Evolutionary conservation across 2,113 vertebrate genomes (phyloP).

Genomic region (Eonycteris spelaea): DNA sequence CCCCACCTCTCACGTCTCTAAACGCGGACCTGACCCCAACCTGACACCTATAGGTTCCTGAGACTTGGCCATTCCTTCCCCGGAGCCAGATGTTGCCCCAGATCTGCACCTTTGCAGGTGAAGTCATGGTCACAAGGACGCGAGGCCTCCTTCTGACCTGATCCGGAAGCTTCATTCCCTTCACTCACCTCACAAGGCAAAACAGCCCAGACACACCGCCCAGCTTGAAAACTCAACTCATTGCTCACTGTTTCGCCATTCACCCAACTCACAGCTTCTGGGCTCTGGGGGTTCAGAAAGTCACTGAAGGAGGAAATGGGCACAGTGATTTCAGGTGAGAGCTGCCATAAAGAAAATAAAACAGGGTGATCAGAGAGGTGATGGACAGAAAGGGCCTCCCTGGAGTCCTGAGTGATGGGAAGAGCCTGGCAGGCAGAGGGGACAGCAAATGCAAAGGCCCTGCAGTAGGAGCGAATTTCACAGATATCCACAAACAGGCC

Average conservation of each 20-base stretch:
- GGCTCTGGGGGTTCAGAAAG: fast-evolving
- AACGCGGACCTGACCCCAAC: not conserved
- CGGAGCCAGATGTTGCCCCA: not conserved
- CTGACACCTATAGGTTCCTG: not conserved
- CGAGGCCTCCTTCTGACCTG: not conserved
- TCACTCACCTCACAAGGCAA: not conserved
- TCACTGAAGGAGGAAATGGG: not conserved
- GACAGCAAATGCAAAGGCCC: not conserved
- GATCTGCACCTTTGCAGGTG: not conserved
- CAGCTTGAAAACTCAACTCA: not conserved
- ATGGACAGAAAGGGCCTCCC: not conserved
- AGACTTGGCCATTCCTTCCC: not conserved
- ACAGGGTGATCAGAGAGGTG: not conserved
- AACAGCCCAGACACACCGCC: not conserved
- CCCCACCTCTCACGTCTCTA: not conserved
- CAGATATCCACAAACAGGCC: fast-evolving
- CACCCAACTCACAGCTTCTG: fast-evolving
- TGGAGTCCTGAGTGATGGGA: not conserved
- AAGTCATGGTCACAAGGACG: not conserved
- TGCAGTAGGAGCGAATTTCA: not conserved
- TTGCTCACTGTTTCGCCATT: fast-evolving
- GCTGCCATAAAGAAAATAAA: not conserved
- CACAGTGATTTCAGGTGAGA: fast-evolving
- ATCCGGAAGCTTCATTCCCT: not conserved
- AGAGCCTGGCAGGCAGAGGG: not conserved